Base-by-base conservation (phyloP, 2,113 vertebrate species). In the Sisor rabdophorus region DNA sequence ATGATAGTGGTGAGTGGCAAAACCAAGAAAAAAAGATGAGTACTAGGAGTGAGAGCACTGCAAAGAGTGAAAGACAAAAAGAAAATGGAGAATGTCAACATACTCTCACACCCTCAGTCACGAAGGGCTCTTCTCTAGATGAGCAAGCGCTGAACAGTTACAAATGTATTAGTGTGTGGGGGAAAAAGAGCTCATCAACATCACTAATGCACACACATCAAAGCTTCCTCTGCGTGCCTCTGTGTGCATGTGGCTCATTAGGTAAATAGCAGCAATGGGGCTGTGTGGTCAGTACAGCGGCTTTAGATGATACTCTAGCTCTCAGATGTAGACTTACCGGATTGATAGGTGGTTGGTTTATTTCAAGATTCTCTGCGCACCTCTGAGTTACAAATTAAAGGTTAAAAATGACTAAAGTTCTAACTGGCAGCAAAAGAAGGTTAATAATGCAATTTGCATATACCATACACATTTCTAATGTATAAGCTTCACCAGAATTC, bases 41-140 rank as follows among this genome's bases (percentile, higher is more conserved):
- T 73, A 60, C 10, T 22, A 32, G 52, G 24, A 73, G 12, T 54
- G 36, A 70, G 52, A 73, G 56, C 9, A 20, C 47, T 32, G 59
- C 55, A 13, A 30, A 53, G 73, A 79, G 68, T 65, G 76, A 76
- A 22, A 50, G 67, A 59, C 58, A 73, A 65, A 73, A 17, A 74
- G 60, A 73, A 50, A 73, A 80, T 48, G 48, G 24, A 73, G 56
- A 81, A 84, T 81, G 80, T 80, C 77, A 81, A 67, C 77, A 81
- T 78, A 79, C 73, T 81, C 82, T 81, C 82, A 84, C 80, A 82
- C 77, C 75, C 74, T 59, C 72, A 76, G 87, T 89, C 90, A 91
- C 87, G 85, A 88, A 89, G 80, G 55, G 74, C 30, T 70, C 69
- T 77, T 89, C 85, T 89, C 85, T 88, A 83, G 88, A 91, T 91